phyloP scores from a whole-genome alignment of 2,797 vertebrate genomes.

The Dendrocincla fuliginosa region DNA sequence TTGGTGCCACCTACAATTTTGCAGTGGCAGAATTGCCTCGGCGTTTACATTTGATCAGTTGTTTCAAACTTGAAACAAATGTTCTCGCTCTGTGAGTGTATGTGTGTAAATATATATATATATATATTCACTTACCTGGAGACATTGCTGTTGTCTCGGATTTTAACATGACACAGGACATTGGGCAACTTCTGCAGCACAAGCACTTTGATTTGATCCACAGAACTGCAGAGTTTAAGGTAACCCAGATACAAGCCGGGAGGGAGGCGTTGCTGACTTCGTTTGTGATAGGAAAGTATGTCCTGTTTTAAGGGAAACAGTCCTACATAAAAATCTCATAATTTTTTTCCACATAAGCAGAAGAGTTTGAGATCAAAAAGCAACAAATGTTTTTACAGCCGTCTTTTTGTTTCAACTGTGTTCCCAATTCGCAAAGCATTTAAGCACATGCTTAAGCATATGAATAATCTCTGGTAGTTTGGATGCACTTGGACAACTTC shows the following conservation, averaged over 20 bases:
- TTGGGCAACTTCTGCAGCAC: slow-evolving; percentile 91
- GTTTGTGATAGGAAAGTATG: slow-evolving; percentile 89
- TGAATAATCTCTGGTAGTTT: neutral
- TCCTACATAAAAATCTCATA: neutral
- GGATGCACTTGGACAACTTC: neutral
- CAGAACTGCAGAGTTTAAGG: slow-evolving; percentile 96
- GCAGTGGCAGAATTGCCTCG: neutral
- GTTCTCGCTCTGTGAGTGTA: neutral
- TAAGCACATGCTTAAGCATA: neutral
- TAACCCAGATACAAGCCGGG: slow-evolving; percentile 93
- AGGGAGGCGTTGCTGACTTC: slow-evolving; percentile 86
- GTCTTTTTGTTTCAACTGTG: neutral
- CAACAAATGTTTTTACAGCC: slow-evolving; percentile 1
- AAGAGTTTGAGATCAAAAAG: slow-evolving; percentile 15
- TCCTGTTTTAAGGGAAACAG: slow-evolving; percentile 78
- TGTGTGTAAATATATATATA: neutral
- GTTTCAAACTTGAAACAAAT: neutral
- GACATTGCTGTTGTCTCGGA: slow-evolving; percentile 90
- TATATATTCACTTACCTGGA: slow-evolving; percentile 78
- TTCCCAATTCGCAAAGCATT: neutral
- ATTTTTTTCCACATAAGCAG: neutral
- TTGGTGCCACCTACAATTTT: neutral
- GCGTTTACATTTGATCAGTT: neutral
- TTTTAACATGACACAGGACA: slow-evolving; percentile 89
- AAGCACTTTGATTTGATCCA: slow-evolving; percentile 96